These are phyloP conservation scores for Nyctereutes procyonoides DNA, from an alignment of 2,113 vertebrate genomes.

Conservation along the genomic window DNA sequence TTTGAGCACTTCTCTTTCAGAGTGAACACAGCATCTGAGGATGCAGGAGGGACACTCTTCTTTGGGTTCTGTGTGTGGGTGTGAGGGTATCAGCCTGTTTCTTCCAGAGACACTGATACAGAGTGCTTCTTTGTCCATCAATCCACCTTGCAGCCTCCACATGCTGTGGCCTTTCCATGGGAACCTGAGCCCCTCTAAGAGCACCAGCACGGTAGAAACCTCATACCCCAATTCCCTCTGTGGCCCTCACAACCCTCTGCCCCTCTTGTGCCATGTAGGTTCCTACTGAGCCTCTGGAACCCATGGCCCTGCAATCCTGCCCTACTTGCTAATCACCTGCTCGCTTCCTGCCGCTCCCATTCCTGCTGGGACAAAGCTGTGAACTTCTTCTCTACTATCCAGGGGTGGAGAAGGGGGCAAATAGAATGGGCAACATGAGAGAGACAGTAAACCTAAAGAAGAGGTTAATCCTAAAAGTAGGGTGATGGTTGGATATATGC, in stretches of 20 bases:
- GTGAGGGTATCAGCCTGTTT: not conserved
- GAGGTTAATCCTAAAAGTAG: not conserved
- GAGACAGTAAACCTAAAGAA: not conserved
- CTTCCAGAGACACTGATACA: not conserved
- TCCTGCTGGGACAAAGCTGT: not conserved
- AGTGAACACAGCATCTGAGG: not conserved
- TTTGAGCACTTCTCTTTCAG: not conserved
- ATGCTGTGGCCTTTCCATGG: accelerated
- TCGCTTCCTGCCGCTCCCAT: not conserved
- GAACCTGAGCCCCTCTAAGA: not conserved
- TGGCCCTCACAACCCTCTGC: accelerated
- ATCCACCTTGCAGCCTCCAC: not conserved
- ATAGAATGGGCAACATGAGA: not conserved
- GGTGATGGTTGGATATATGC: not conserved
- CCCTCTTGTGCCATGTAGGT: accelerated
- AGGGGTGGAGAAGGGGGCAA: not conserved
- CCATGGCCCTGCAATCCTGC: accelerated
- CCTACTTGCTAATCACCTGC: no score
- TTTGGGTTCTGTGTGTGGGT: not conserved
- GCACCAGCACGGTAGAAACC: not conserved
- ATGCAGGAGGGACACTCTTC: not conserved
- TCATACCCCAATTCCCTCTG: not conserved
- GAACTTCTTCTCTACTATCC: not conserved
- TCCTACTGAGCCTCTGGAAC: not conserved
- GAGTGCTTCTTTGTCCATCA: accelerated